Evolutionary conservation across 1,140 invertebrate species (phyloP).

Genomic region (Mya arenaria): DNA sequence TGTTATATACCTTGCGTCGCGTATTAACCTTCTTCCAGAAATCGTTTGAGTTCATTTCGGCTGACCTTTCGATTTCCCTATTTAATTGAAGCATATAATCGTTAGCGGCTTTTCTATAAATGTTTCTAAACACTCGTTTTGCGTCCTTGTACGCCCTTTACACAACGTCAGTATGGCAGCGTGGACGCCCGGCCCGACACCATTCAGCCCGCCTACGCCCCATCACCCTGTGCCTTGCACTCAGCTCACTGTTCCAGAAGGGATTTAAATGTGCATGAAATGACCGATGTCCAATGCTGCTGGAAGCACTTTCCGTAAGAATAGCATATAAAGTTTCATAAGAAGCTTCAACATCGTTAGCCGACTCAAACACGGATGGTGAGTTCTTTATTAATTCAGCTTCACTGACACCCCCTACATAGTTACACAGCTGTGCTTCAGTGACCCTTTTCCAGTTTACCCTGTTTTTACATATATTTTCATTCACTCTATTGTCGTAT

Average conservation of each 20-base stretch:
- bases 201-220: not conserved
- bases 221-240: not conserved
- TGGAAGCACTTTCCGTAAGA: not conserved
- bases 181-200: not conserved
- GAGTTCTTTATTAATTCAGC: not conserved
- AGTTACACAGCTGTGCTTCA: not conserved
- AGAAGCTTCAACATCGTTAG: not conserved
- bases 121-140: not conserved
- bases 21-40: slow-evolving; percentile 15
- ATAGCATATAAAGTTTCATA: not conserved
- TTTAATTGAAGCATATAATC: not conserved
- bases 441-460: slow-evolving; percentile 16
- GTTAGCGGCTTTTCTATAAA: not conserved
- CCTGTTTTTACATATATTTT: not conserved
- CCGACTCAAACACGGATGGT: not conserved
- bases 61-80: not conserved
- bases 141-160: slow-evolving; percentile 13
- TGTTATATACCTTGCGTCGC: not conserved
- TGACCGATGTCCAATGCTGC: not conserved
- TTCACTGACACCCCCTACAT: not conserved
- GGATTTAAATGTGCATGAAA: not conserved
- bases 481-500: not conserved
- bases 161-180: not conserved
- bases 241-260: slow-evolving; percentile 6
- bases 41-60: not conserved